A percentile compares a stretch with the other conserved stretches of the same genome.
These are phyloP conservation scores for Euborellia annulipes DNA, from an alignment of 1,140 invertebrate genomes.

Conservation along the genomic window DNA sequence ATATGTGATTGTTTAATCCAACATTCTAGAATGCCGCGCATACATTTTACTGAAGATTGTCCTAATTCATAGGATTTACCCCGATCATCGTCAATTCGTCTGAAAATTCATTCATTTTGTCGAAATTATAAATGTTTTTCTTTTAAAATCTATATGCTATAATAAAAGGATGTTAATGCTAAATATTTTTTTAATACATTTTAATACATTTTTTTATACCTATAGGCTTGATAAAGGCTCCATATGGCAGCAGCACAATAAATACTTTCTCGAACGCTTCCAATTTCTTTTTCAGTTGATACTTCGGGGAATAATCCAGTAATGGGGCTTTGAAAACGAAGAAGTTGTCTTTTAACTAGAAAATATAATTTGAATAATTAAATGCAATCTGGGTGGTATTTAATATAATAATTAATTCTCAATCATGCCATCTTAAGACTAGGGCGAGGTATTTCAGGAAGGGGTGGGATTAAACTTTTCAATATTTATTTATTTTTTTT, in stretches of 20 bases:
- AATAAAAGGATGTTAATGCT: too few relatives aligned
- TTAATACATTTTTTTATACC: too few relatives aligned
- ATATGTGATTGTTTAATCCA: conserved; percentile 95
- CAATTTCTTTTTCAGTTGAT: conserved; percentile 60
- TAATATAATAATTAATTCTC: too few relatives aligned
- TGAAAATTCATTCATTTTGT: conserved; percentile 34
- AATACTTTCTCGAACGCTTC: conserved; percentile 85
- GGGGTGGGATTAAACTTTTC: too few relatives aligned
- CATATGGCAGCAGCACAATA: conserved; percentile 93
- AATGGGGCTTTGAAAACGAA: conserved; percentile 85
- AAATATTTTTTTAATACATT: too few relatives aligned
- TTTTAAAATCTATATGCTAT: too few relatives aligned
- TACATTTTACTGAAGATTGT: conserved; percentile 94
- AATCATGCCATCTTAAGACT: too few relatives aligned
- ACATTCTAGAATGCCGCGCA: conserved; percentile 92
- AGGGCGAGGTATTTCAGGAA: too few relatives aligned
- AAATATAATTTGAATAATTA: too few relatives aligned
- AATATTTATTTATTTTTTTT: too few relatives aligned
- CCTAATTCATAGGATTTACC: conserved; percentile 96
- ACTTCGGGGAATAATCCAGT: conserved; percentile 86
- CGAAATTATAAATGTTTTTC: too few relatives aligned
- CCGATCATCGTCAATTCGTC: conserved; percentile 92
- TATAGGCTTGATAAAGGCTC: conserved; percentile 92
- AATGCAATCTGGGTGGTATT: too few relatives aligned
- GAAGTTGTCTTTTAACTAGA: conserved; percentile 83